These are phyloP conservation scores for Struthio camelus DNA, from an alignment of 2,113 vertebrate genomes.

Conservation along the genomic window DNA sequence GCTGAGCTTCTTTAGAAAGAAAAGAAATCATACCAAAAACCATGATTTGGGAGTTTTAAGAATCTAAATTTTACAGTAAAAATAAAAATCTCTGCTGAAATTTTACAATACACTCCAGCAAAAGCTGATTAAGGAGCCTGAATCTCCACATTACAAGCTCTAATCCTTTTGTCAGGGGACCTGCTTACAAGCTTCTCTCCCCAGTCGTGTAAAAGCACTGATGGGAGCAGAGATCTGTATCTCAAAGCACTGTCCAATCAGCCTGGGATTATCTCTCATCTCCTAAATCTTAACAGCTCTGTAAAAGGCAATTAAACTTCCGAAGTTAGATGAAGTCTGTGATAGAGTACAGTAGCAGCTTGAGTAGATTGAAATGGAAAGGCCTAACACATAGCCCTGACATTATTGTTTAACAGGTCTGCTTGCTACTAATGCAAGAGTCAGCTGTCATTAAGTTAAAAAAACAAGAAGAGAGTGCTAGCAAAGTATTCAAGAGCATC, in stretches of 20 bases:
- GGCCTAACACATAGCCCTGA: rapidly evolving
- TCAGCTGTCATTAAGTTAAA: background rate
- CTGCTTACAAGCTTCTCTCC: conserved; percentile 29
- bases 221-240: conserved; percentile 34
- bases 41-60: rapidly evolving
- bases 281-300: conserved; percentile 47
- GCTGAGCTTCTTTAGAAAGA: background rate
- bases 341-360: conserved; percentile 5
- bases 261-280: conserved; percentile 45
- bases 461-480: background rate
- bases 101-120: conserved; percentile 34
- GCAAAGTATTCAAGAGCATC: background rate
- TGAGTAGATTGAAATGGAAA: background rate
- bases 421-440: background rate
- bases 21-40: background rate
- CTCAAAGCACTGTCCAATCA: conserved; percentile 39
- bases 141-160: conserved; percentile 43
- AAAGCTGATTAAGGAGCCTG: conserved; percentile 57
- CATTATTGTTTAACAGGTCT: background rate
- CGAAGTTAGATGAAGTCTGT: conserved; percentile 13
- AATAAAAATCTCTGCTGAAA: background rate
- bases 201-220: background rate
- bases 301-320: conserved; percentile 51
- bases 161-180: conserved; percentile 59
- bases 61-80: background rate